Conservation (phyloP, 1,140 invertebrate genomes). For the Triops cancriformis region DNA sequence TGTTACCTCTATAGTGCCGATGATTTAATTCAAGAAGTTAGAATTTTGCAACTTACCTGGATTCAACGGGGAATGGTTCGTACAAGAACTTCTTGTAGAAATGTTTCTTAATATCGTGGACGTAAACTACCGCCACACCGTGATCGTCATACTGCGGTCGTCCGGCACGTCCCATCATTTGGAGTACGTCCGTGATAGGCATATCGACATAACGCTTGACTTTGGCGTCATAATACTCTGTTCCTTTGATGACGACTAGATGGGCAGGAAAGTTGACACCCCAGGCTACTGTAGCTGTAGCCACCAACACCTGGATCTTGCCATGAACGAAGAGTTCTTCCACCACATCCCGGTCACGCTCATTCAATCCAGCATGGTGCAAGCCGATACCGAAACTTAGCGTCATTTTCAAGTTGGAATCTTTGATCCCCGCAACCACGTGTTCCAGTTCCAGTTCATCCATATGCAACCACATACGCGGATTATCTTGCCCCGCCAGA, state of each 20-base stretch:
- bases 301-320: conserved; percentile 93
- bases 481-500: conserved; percentile 79
- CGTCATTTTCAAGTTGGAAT: conserved; percentile 86
- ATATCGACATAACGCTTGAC: conserved; percentile 95
- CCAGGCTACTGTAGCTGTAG: conserved; percentile 96
- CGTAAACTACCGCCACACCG: conserved; percentile 87
- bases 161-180: conserved; percentile 98
- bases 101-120: conserved; percentile 96
- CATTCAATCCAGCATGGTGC: conserved; percentile 93
- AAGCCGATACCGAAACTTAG: conserved; percentile 96
- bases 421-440: conserved; percentile 66
- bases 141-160: conserved; percentile 91
- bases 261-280: conserved; percentile 97
- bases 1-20: no score
- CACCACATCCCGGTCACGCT: conserved; percentile 79
- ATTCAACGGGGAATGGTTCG: conserved; percentile 98
- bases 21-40: no score
- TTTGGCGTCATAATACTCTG: conserved; percentile 98
- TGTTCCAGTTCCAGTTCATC: conserved; percentile 71
- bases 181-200: conserved; percentile 96
- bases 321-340: conserved; percentile 94
- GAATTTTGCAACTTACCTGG: conserved; percentile 42
- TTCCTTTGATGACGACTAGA: conserved; percentile 75
- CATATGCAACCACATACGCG: conserved; percentile 92
- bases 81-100: conserved; percentile 99